phyloP scores from a whole-genome alignment of 2,888 invertebrate genomes.

The Sipha maydis region DNA sequence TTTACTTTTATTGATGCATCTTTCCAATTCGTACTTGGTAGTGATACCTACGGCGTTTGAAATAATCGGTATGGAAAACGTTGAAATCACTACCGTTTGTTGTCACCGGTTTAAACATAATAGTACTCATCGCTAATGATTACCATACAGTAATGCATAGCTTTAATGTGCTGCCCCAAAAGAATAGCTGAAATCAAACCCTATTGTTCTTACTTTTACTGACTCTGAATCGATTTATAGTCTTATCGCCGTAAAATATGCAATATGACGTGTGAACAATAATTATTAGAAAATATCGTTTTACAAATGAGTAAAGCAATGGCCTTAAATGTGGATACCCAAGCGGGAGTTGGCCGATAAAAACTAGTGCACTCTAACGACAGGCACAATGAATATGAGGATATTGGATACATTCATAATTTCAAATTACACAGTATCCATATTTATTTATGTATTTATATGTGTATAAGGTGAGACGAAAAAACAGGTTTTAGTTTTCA shows the following conservation, averaged over 20 bases:
- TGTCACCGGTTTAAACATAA: slow-evolving; percentile 3
- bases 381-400: background rate
- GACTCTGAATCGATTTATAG: background rate
- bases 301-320: background rate
- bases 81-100: slow-evolving; percentile 28
- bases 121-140: background rate
- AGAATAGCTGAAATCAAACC: background rate
- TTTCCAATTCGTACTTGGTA: background rate
- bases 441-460: background rate
- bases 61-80: slow-evolving; percentile 16
- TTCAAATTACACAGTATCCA: too few species aligned
- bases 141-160: background rate
- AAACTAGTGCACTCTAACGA: background rate
- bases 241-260: background rate
- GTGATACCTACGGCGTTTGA: background rate
- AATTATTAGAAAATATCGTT: background rate
- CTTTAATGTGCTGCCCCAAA: background rate
- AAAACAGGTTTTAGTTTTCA: background rate
- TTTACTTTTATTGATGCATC: background rate
- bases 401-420: too few species aligned
- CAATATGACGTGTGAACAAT: background rate
- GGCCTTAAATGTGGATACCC: background rate
- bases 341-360: background rate
- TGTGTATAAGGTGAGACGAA: background rate
- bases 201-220: slow-evolving; percentile 18